Base-by-base conservation (phyloP, 2,888 invertebrate genomes). In the Pyrocoelia pectoralis region DNA sequence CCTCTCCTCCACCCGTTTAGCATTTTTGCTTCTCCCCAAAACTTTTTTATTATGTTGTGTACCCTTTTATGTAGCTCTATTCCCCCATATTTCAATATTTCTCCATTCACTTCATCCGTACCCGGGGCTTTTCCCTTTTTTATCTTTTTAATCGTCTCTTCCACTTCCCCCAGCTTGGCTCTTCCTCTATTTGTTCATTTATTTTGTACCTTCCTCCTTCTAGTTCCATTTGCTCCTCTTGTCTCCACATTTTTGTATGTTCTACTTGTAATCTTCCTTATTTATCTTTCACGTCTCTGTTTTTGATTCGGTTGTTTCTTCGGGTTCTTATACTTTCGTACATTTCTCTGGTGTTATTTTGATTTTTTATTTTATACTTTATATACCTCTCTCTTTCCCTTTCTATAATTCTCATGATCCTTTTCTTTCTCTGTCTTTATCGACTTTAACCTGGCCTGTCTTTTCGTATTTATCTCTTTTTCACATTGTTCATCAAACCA, bases 31-130 rank as follows among this genome's bases (percentile, higher is more conserved):
- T 51, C 28, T 49, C 19, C 28, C 51, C 51, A 19, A 8, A 51
- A 15, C 15, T 52, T 14, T 38, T 52, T 52, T 13, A 52, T 49
- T 12, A 13, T 51, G 1, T 51, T 9, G 3, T 12, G 14, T 51
- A 28, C 1, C 28, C 51, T 38, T 33, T 52, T 12, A 17, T 52
- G 33, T 38, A 38, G 14, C 2, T 52, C 15, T 15, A 15, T 13
- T 38, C 38, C 52, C 12, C 52, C 52, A 52, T 52, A 52, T 52
- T 52, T 52, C 10, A 52, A 4, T 17, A 52, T 33, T 52, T 52
- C 52, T 52, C 38, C 52, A 52, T 38, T 38, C 18, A 55, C 14
- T 28, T 15, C 43, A 13, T 55, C 28, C 17, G 8, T 46, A 5
- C 28, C 55, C 2, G 13, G 28, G 13, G 55, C 40, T 46, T 43